Evolutionary conservation across 2,797 vertebrate species (phyloP), one percentile per base, ranked within the genome.

Genomic region (Melanotaenia nigrans): DNA sequence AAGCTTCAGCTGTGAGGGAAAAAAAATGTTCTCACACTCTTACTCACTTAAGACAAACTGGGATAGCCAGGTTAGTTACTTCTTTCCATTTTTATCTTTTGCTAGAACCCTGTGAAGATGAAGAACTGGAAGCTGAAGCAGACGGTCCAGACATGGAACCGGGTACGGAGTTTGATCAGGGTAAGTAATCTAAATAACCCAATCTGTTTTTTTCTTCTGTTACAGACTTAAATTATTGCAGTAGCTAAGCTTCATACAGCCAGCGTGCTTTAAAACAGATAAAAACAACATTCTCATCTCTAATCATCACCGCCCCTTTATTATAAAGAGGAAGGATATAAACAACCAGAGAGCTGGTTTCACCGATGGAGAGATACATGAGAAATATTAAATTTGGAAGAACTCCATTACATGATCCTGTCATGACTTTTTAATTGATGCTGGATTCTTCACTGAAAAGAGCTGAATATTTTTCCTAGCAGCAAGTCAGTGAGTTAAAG

Each of bases 161-260:
- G 0, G 96, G 95, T 11, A 96, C 96, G 28, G 97, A 98, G 83
- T 91, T 97, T 90, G 97, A 98, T 73, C 95, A 99, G 54, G 97
- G 98, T 99, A 93, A 56, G 91, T 60, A 10, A n/a, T 32, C 60
- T 11, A 0, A 65, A 58, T 28, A 8, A 11, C 10, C 11, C 20
- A 62, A 51, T 70, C 22, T 8, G 25, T 7, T 55, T 55, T 9
- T 55, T 3, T 55, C 28, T 13, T 30, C 57, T 42, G 64, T 36
- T 58, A 30, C 13, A 40, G 38, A 12, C 3, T 40, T 2, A 36
- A 36, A 36, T 36, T 36, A 36, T 36, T 36, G 35, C 0, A 14
- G 16, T 42, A 5, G 16, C 10, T 18, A 18, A 16, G 40, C 40
- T 42, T 42, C 40, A 42, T 20, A 20, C 42, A 45, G 40, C 14